Percentiles rank a stretch among this genome's conserved stretches.
Conservation (phyloP, 2,888 invertebrate genomes). For the Drosophila nr. fundita region DNA sequence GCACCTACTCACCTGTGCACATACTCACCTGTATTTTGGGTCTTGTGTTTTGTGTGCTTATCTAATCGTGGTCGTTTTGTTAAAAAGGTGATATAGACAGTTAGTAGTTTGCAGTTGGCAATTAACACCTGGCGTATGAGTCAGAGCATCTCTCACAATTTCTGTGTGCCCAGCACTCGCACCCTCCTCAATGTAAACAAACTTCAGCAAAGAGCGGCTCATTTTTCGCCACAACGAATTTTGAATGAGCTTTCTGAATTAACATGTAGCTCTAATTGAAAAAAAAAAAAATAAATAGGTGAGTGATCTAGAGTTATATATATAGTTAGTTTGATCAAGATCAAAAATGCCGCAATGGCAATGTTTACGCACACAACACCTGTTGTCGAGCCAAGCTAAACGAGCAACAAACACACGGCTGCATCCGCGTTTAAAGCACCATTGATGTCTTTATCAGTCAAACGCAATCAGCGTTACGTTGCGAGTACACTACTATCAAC, state of each 20-base stretch:
- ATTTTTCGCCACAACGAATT: neutral
- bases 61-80: conserved; percentile 57
- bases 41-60: conserved; percentile 42
- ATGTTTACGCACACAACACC: conserved; percentile 48
- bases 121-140: conserved; percentile 72
- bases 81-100: conserved; percentile 47
- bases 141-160: conserved; percentile 51
- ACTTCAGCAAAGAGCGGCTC: conserved; percentile 6
- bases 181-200: conserved; percentile 70
- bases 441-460: conserved; percentile 62
- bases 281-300: neutral
- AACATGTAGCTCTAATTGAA: neutral
- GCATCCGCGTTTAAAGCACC: conserved; percentile 22
- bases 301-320: neutral
- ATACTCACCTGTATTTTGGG: neutral
- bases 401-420: conserved; percentile 2
- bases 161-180: conserved; percentile 68
- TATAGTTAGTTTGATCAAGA: neutral
- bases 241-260: neutral
- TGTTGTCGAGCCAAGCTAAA: conserved; percentile 38
- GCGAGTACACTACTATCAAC: conserved; percentile 66
- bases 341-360: conserved; percentile 30
- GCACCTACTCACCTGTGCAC: neutral
- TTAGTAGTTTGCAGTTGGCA: conserved; percentile 43
- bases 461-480: conserved; percentile 24